Base-by-base conservation (phyloP, 2,113 vertebrate species). In the Argyrosomus japonicus region DNA sequence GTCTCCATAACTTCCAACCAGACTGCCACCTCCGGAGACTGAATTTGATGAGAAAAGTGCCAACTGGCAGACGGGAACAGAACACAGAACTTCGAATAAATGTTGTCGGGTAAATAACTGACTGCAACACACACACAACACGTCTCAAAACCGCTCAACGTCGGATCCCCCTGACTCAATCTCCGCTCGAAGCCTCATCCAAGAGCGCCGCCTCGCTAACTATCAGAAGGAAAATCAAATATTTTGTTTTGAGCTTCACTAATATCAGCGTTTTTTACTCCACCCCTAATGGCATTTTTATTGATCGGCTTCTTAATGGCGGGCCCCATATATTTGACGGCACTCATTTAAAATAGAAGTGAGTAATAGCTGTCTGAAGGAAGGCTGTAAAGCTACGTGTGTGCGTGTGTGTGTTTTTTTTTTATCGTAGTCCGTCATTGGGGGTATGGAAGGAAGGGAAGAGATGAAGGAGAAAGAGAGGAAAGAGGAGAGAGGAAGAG, bases 221-320 rank as follows among this genome's bases (percentile, higher is more conserved):
- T 96, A 97, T 95, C 95, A 95, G 93, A 96, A 95, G 95, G 96
- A 97, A 97, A 97, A 97, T 97, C 96, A 97, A 98, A 99, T 96
- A 97, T 98, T 99, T 98, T 97, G 96, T 98, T 94, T 98, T 96
- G 96, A 96, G 96, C 96, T 96, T 96, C 96, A 96, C 97, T 97
- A 97, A 99, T 98, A 98, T 97, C 96, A 97, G 96, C 96, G 95
- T 96, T 96, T 98, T 97, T 97, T 97, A 97, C 96, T 95, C 96
- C 96, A 95, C 95, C 95, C 95, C 96, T 98, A 98, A 99, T 97
- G 97, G 96, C 96, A 95, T 97, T 98, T 97, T 97, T 97, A 99
- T 99, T 97, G 97, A 98, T 98, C 96, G 93, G 93, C 91, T 92
- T 95, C 96, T 97, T 97, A 98, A 98, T 98, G 97, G 97, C 93